A percentile compares a stretch with the other conserved stretches of the same genome.
Evolutionary conservation across 2,888 invertebrate genomes (phyloP).

Genomic region (Ormyrus thymus): DNA sequence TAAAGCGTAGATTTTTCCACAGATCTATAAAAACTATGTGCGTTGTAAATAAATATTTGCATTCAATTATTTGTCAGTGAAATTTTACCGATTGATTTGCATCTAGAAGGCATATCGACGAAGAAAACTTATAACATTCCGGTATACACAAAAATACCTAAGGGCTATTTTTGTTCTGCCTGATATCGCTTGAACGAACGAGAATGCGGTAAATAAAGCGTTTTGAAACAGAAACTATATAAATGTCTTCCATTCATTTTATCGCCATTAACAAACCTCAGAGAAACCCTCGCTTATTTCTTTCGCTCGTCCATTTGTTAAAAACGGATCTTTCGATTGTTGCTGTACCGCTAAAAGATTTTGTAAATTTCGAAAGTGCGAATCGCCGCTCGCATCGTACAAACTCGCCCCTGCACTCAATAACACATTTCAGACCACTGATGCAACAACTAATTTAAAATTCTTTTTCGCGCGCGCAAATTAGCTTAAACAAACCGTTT

Average conservation of each 20-base stretch:
- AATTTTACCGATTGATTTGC: conserved; percentile 34
- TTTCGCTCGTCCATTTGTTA: too few relatives aligned
- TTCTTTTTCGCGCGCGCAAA: too few relatives aligned
- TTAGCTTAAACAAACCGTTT: too few relatives aligned
- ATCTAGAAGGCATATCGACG: conserved; percentile 14
- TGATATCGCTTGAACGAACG: conserved; percentile 50
- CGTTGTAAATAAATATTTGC: conserved; percentile 42
- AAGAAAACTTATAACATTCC: conserved; percentile 40
- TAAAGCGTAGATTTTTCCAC: conserved; percentile 24
- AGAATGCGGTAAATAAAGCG: conserved; percentile 52
- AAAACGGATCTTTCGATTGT: too few relatives aligned
- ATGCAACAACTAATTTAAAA: too few relatives aligned
- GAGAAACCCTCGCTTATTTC: too few relatives aligned
- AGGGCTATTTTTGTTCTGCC: conserved; percentile 51
- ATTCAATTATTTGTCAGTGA: conserved; percentile 32
- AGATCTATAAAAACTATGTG: conserved; percentile 24
- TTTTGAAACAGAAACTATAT: conserved; percentile 41
- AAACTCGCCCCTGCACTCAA: too few relatives aligned
- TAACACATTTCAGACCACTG: too few relatives aligned
- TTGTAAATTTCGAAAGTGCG: too few relatives aligned
- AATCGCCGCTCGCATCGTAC: too few relatives aligned
- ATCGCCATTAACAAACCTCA: neutral
- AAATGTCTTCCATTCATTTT: conserved; percentile 20
- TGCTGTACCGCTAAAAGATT: too few relatives aligned
- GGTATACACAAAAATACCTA: conserved; percentile 45